phyloP scores from a whole-genome alignment of 2,797 vertebrate species.

The Phalanger gymnotis region DNA sequence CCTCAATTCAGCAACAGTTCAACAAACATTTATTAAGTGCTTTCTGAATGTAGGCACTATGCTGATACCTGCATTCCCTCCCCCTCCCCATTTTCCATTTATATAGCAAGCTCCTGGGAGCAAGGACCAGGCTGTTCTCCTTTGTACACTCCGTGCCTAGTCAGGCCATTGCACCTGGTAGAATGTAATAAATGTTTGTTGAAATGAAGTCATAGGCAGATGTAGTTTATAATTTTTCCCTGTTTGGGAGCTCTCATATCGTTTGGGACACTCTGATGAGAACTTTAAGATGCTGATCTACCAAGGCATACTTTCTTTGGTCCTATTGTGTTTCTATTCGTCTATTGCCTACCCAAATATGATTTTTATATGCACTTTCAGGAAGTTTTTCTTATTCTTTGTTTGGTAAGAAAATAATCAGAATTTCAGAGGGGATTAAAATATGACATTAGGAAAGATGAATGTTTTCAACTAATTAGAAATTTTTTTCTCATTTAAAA shows the following conservation, averaged over 20 bases:
- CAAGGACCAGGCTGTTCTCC: not conserved
- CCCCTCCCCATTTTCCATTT: not conserved
- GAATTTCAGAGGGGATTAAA: conserved; percentile 1
- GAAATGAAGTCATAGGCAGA: not conserved
- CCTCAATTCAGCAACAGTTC: not conserved
- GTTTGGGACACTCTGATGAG: not conserved
- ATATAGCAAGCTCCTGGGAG: not conserved
- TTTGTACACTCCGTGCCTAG: not conserved
- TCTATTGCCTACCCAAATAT: conserved; percentile 58
- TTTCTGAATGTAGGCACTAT: not conserved
- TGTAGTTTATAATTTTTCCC: not conserved
- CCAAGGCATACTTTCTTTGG: not conserved
- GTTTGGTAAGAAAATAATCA: conserved; percentile 2
- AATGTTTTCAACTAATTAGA: conserved; percentile 18
- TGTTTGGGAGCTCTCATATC: not conserved
- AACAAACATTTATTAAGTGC: not conserved
- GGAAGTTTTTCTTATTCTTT: conserved; percentile 53
- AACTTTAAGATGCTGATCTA: not conserved
- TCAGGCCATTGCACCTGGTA: not conserved
- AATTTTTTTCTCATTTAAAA: conserved; percentile 18
- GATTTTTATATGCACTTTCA: conserved; percentile 26
- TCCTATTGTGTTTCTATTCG: conserved; percentile 71
- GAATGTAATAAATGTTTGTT: not conserved
- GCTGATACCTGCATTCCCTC: not conserved
- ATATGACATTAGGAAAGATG: conserved; percentile 37